Evolutionary conservation across 2,797 vertebrate species (phyloP).

Genomic region (Peromyscus melanophrys): DNA sequence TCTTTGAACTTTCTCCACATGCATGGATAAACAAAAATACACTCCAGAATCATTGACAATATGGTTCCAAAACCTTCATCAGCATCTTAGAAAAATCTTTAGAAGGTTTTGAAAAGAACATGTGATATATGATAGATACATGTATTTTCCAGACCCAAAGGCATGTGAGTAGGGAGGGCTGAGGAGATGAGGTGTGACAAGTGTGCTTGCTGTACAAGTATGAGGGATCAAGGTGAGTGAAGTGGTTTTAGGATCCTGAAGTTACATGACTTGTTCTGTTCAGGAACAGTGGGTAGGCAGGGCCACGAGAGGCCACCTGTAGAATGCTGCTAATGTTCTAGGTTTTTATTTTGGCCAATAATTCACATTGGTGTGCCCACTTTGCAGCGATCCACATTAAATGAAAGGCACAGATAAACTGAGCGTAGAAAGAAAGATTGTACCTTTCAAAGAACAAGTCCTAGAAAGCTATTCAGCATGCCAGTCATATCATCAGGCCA

Average conservation of each 20-base stretch:
- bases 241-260: neutral
- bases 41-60: slow-evolving; percentile 22
- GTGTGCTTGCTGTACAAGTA: neutral
- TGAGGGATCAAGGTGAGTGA: neutral
- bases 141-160: neutral
- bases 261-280: neutral
- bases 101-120: slow-evolving; percentile 10
- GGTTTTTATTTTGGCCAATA: neutral
- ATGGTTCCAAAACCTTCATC: slow-evolving; percentile 8
- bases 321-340: neutral
- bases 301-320: neutral
- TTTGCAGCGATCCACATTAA: neutral
- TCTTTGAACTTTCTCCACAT: slow-evolving; percentile 1
- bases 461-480: neutral
- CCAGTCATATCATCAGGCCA: neutral
- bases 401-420: neutral
- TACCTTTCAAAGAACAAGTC: neutral
- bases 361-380: neutral
- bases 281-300: neutral
- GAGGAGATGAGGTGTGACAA: neutral
- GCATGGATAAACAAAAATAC: slow-evolving; percentile 47
- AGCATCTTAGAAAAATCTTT: neutral
- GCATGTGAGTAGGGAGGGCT: neutral
- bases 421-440: neutral
- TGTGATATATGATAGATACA: neutral